Evolutionary conservation across 2,888 invertebrate species (phyloP).

Genomic region (Dryocosmus kuriphilus): DNA sequence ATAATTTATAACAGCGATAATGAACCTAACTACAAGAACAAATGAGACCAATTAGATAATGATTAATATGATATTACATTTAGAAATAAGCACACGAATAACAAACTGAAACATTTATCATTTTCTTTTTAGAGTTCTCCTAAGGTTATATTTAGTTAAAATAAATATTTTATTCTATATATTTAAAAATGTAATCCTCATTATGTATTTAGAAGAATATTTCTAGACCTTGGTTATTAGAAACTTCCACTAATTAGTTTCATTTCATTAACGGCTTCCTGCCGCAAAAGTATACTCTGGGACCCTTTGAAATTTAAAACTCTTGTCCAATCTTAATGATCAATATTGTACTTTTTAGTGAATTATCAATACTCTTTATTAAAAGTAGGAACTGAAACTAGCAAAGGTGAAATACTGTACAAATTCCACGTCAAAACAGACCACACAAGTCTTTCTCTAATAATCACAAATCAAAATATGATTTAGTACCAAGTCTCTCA

Average conservation of each 20-base stretch:
- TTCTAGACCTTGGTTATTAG: not conserved
- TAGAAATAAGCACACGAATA: not conserved
- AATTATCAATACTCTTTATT: too few species aligned
- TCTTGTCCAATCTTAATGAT: too few species aligned
- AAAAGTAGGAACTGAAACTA: too few species aligned
- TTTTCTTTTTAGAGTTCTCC: not conserved
- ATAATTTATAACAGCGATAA: not conserved
- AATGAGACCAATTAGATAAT: too few species aligned
- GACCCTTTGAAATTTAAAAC: too few species aligned
- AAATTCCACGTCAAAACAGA: too few species aligned
- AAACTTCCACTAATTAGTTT: not conserved
- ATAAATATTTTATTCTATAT: too few species aligned
- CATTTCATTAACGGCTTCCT: not conserved
- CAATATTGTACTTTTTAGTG: too few species aligned
- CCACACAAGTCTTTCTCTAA: too few species aligned
- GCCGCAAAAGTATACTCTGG: not conserved
- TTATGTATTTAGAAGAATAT: too few species aligned
- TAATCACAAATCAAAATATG: not conserved
- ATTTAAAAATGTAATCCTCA: too few species aligned
- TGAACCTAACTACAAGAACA: not conserved
- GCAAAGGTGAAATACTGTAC: too few species aligned
- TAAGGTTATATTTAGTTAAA: not conserved
- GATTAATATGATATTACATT: not conserved
- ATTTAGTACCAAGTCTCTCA: not conserved
- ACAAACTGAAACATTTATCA: not conserved